Conservation (phyloP, 2,888 invertebrate genomes). For the Galerucella calmariensis region DNA sequence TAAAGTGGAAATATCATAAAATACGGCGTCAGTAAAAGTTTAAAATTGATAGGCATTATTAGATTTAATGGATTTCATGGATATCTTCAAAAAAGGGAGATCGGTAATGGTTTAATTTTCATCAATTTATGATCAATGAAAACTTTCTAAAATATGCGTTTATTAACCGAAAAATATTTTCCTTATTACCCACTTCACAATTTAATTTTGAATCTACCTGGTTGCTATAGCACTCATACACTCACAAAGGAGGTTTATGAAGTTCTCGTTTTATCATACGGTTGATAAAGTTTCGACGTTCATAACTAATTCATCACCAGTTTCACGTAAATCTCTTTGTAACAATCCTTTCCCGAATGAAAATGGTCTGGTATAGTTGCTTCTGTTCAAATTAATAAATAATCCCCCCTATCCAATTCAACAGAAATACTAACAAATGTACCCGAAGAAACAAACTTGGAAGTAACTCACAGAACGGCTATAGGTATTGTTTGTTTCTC, state of each 20-base stretch:
- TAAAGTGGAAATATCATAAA: slow-evolving; percentile 18
- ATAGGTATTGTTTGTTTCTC: slow-evolving; percentile 34
- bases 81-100: not conserved
- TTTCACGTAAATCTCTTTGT: slow-evolving; percentile 14
- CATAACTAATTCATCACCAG: slow-evolving; percentile 19
- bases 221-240: not conserved
- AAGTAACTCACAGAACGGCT: slow-evolving; percentile 28
- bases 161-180: not conserved
- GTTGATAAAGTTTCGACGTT: slow-evolving; percentile 16
- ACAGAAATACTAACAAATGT: slow-evolving; percentile 34
- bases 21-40: slow-evolving; percentile 7
- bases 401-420: slow-evolving; percentile 23
- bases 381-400: slow-evolving; percentile 27
- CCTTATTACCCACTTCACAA: no score
- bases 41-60: slow-evolving; percentile 7
- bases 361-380: slow-evolving; percentile 13
- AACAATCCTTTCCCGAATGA: slow-evolving; percentile 28
- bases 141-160: not conserved
- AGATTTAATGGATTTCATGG: slow-evolving; percentile 1
- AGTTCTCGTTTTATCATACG: not conserved
- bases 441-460: slow-evolving; percentile 28
- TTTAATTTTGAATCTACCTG: not conserved
- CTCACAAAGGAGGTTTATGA: not conserved
- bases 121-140: not conserved
- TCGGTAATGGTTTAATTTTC: not conserved